Base-by-base conservation (phyloP, 2,888 invertebrate genomes). In the Operophtera brumata region DNA sequence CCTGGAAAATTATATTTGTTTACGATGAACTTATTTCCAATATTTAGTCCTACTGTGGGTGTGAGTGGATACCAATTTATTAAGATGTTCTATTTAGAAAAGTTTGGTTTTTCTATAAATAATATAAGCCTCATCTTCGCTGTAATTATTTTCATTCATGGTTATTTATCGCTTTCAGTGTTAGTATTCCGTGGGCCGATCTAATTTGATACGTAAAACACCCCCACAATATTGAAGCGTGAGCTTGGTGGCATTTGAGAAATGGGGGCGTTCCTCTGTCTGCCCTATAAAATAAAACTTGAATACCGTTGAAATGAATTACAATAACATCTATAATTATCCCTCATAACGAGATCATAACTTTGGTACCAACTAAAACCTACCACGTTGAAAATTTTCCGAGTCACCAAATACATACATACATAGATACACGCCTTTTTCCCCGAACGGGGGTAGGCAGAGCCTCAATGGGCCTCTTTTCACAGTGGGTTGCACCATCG, bases 201-300 rank as follows among this genome's bases (percentile, higher is more conserved):
- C 62, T 66, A 64, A 62, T 61, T 71, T 66, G 62, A 69, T 68
- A 71, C 64, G 63, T 70, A 68, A 74, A 68, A 69, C 56, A 62
- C 60, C 57, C 77, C 78, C 75, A 74, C 75, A 75, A 73, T 75
- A 76, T 67, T 69, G 72, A 78, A 79, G 77, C 77, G 72, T 73
- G 67, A 71, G 72, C 67, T 77, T 73, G 69, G 47, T 76, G 80
- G 70, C 77, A 78, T 82, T 82, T 79, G 67, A 75, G 69, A 71
- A 65, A 72, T 65, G 80, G 73, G 75, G 80, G 82, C 75, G 80
- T 64, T 66, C 45, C 58, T 59, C 64, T 65, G 69, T 70, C 71
- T 75, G 66, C 56, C 61, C 71, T 70, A 69, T 65, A 70, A 68
- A 62, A 71, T 57, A 66, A 65, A 52, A 56, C 48, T 54, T 55